A percentile compares a stretch with the other conserved stretches of the same genome.
Evolutionary conservation across 2,888 invertebrate species (phyloP).

Genomic region (Tipula helvola): DNA sequence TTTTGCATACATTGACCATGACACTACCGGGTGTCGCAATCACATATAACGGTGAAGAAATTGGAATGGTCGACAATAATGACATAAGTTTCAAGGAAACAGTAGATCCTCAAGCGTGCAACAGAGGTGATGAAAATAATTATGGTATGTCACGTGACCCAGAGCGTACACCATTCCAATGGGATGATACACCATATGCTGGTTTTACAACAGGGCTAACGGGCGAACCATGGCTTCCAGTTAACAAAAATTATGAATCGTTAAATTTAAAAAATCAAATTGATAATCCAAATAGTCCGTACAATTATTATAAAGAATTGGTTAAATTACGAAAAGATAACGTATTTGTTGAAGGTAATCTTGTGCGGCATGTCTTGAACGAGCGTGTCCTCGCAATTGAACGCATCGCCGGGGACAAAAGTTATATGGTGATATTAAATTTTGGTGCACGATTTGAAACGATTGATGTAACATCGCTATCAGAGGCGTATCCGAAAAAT

Average conservation of each 20-base stretch:
- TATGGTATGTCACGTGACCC: slow-evolving; percentile 36
- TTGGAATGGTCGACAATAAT: slow-evolving; percentile 45
- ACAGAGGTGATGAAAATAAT: slow-evolving; percentile 11
- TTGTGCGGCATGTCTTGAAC: background rate
- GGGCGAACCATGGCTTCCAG: slow-evolving; percentile 28
- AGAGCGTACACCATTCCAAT: slow-evolving; percentile 48
- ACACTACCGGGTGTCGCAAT: slow-evolving; percentile 63
- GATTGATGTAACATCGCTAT: slow-evolving; percentile 31
- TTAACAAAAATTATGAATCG: slow-evolving; percentile 42
- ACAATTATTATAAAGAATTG: slow-evolving; percentile 40
- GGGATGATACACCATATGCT: slow-evolving; percentile 37
- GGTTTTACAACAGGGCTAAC: slow-evolving; percentile 39
- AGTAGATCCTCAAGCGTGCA: slow-evolving; percentile 12
- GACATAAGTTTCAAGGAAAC: slow-evolving; percentile 27
- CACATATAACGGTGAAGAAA: slow-evolving; percentile 63
- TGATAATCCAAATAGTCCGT: slow-evolving; percentile 36
- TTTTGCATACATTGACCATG: slow-evolving; percentile 54
- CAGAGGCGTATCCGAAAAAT: slow-evolving; percentile 22
- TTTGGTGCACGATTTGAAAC: slow-evolving; percentile 19
- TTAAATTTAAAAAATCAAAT: slow-evolving; percentile 44
- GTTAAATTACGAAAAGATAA: slow-evolving; percentile 32
- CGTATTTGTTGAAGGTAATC: slow-evolving; percentile 31
- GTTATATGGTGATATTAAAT: background rate
- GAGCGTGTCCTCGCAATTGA: background rate
- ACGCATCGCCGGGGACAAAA: background rate